These are phyloP conservation scores for Motacilla tschutschensis DNA, from an alignment of 2,113 vertebrate species.

Conservation along the genomic window DNA sequence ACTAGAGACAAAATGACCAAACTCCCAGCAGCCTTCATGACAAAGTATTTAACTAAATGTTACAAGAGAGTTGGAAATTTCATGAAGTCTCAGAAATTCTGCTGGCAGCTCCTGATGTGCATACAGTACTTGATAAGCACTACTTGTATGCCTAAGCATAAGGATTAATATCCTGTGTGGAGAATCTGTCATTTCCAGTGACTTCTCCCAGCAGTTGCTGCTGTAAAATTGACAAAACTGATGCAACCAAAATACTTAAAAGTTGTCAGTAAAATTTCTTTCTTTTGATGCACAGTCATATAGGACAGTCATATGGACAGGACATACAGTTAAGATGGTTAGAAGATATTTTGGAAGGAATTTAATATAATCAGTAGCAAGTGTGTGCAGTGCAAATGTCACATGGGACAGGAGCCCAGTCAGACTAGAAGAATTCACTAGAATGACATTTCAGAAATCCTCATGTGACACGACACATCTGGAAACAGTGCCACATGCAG, in stretches of 20 bases:
- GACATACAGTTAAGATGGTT: not conserved
- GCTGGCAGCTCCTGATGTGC: constrained; percentile 21
- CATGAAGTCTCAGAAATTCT: not conserved
- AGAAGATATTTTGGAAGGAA: not conserved
- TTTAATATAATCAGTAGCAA: not conserved
- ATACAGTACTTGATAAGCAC: not conserved
- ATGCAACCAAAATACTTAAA: not conserved
- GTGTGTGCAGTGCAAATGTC: not conserved
- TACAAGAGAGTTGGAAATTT: not conserved
- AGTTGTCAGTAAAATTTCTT: not conserved
- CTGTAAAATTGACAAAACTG: not conserved
- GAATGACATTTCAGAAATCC: not conserved
- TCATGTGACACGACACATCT: not conserved
- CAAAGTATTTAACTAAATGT: not conserved
- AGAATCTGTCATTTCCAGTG: constrained; percentile 26
- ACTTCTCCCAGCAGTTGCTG: not conserved
- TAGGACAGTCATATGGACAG: not conserved
- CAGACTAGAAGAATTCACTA: not conserved
- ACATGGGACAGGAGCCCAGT: not conserved
- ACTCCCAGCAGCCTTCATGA: not conserved
- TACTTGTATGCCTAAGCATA: not conserved
- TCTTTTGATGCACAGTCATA: not conserved
- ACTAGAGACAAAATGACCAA: not conserved
- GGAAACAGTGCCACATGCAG: not conserved
- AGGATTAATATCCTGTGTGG: not conserved